Evolutionary conservation across 2,888 invertebrate species (phyloP).

Genomic region (Allygus modestus): DNA sequence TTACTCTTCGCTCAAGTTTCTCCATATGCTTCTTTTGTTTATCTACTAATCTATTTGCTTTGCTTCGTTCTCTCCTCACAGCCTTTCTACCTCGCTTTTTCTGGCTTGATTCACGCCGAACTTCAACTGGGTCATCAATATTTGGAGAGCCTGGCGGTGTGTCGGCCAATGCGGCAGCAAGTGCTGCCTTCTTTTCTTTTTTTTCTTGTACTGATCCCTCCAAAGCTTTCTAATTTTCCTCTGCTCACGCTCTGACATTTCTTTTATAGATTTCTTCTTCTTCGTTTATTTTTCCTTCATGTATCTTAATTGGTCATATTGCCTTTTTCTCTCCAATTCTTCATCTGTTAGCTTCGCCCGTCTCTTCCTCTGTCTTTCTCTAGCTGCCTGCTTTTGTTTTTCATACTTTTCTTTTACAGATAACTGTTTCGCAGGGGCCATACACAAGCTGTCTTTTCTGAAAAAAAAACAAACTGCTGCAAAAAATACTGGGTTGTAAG

Average conservation of each 20-base stretch:
- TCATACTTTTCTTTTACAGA: conserved; percentile 30
- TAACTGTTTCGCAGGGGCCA: not conserved
- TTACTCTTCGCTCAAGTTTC: conserved; percentile 18
- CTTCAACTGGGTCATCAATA: not conserved
- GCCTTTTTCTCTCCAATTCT: conserved; percentile 1
- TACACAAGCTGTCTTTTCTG: not conserved
- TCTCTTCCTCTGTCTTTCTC: conserved; percentile 38
- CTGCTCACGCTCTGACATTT: not conserved
- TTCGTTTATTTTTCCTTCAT: conserved; percentile 10
- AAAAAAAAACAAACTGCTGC: not conserved
- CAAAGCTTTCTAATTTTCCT: conserved; percentile 21
- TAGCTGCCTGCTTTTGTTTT: conserved; percentile 19
- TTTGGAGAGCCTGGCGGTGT: conserved; percentile 14
- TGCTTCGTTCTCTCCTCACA: conserved; percentile 9
- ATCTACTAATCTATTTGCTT: conserved; percentile 14
- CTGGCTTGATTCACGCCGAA: not conserved
- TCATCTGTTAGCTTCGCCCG: not conserved
- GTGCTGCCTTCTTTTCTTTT: conserved; percentile 31
- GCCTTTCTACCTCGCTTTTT: conserved; percentile 9
- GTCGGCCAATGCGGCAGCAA: not conserved
- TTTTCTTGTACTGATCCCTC: conserved; percentile 29
- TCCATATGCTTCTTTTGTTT: too few species aligned
- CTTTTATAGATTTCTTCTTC: not conserved
- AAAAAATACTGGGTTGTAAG: not conserved
- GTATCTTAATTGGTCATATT: not conserved